Evolutionary conservation across 2,113 vertebrate species (phyloP), one percentile per base, ranked within the genome.

Genomic region (Bombycilla garrulus): DNA sequence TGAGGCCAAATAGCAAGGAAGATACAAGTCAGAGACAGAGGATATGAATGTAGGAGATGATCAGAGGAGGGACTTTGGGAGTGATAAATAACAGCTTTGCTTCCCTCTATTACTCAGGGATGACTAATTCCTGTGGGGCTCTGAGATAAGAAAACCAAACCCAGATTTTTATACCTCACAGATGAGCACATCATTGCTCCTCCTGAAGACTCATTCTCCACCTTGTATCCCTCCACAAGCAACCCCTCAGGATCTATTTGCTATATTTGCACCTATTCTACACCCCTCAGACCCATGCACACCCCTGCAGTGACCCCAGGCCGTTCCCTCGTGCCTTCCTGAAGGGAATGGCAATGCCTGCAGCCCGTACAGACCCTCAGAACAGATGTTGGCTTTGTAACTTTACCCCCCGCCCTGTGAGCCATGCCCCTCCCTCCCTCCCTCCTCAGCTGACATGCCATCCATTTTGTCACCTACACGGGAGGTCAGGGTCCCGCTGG

Each of bases 321-420:
- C 92, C 87, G 23, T 45, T 57, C 60, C 72, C 58, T 45, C 9
- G 23, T 18, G 35, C 38, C 5, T 85, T 91, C 89, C 93, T 10
- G 11, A 40, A 91, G 97, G 88, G 92, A 97, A 97, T 67, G 97
- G 98, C 96, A 96, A 97, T 96, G 96, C 83, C 96, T 95, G 94
- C 94, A 98, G 98, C 97, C 98, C 97, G 93, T 71, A 95, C 97
- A 96, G 79, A 96, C 97, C 98, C 98, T 97, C 96, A 98, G 93
- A 97, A 98, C 98, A 98, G 98, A 99, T 98, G 98, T 86, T 98
- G 98, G 97, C 97, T 97, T 97, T 98, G 98, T 98, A 99, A 99
- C 98, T 98, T 97, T 97, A 98, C 96, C 97, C 97, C 95, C 87
- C 2, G 56, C 4, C 38, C 38, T 0, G 84, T 54, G 57, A 81